Percentiles rank a stretch among this genome's conserved stretches.
Conservation (phyloP, 2,113 vertebrate genomes). For the Psephotus haematonotus region DNA sequence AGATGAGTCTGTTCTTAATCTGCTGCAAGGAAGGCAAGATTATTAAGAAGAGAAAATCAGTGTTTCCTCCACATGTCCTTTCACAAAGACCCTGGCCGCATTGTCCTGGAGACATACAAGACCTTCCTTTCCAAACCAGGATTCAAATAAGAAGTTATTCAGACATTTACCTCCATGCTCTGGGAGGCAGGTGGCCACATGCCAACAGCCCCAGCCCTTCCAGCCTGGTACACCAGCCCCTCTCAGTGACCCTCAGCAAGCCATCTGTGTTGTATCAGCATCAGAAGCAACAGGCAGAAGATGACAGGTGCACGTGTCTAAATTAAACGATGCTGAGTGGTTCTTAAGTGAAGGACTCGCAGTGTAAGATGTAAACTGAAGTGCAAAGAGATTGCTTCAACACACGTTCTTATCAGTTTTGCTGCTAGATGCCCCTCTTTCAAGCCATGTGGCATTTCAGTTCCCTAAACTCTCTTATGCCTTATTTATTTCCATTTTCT, state of each 20-base stretch:
- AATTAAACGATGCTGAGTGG: background rate
- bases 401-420: background rate
- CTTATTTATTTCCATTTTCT: constrained; percentile 30
- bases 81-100: background rate
- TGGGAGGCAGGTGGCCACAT: background rate
- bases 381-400: background rate
- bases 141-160: background rate
- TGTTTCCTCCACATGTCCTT: background rate
- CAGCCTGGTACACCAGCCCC: background rate
- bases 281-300: background rate
- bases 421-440: background rate
- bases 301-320: background rate
- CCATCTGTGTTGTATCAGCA: background rate
- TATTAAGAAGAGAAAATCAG: background rate
- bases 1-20: background rate
- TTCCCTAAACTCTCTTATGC: background rate
- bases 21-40: background rate
- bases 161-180: fast-evolving
- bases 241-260: background rate
- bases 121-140: background rate
- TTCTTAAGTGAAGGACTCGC: background rate
- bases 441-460: background rate
- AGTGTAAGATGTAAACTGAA: background rate
- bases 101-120: background rate
- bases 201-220: background rate